These are phyloP conservation scores for Fringilla coelebs DNA, from an alignment of 2,797 vertebrate genomes.

Conservation along the genomic window DNA sequence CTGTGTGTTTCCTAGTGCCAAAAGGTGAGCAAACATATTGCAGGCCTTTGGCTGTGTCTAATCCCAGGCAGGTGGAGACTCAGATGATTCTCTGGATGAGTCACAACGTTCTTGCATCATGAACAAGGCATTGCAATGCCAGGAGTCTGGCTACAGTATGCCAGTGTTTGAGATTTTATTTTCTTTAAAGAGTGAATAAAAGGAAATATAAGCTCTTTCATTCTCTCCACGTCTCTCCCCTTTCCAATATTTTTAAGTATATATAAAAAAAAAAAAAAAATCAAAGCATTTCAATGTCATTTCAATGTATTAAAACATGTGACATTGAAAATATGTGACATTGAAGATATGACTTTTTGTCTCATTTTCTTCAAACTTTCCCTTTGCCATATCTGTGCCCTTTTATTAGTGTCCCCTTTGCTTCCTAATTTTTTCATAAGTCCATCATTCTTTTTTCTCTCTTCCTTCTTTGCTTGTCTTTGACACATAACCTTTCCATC, in stretches of 20 bases:
- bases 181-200: neutral
- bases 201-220: neutral
- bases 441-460: neutral
- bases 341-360: neutral
- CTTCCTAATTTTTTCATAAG: neutral
- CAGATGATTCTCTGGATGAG: neutral
- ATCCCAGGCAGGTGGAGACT: neutral
- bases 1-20: neutral
- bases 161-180: neutral
- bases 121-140: neutral
- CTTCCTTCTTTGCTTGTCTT: neutral
- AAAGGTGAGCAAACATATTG: conserved; percentile 27
- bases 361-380: neutral
- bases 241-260: neutral
- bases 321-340: neutral
- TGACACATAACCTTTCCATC: conserved; percentile 29
- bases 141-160: neutral
- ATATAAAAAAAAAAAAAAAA: neutral
- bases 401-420: neutral
- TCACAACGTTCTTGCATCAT: neutral
- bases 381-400: neutral
- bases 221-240: neutral
- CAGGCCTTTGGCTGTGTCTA: neutral
- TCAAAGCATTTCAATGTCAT: neutral
- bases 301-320: neutral